A percentile compares a stretch with the other conserved stretches of the same genome.
phyloP scores from a whole-genome alignment of 2,797 vertebrate species.

The Pelodytes ibericus region DNA sequence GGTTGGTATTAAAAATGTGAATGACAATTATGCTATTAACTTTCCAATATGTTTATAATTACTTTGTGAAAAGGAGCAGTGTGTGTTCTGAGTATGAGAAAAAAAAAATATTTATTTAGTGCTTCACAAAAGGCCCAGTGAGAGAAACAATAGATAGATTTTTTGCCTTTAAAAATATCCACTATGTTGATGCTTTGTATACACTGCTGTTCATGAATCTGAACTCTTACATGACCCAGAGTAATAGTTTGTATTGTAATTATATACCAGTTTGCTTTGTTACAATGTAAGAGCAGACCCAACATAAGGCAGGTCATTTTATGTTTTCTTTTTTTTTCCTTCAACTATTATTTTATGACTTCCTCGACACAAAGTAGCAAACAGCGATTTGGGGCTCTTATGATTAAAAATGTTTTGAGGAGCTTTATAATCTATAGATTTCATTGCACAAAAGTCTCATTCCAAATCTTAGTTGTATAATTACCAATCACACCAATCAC shows the following conservation, averaged over 20 bases:
- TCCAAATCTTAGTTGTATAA: not conserved
- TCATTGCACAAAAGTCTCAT: not conserved
- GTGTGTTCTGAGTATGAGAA: too few relatives aligned
- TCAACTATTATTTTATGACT: not conserved
- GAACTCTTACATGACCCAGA: constrained; percentile 24
- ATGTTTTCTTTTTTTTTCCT: not conserved
- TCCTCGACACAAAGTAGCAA: not conserved
- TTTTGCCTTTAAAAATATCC: not conserved
- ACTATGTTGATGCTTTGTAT: constrained; percentile 8
- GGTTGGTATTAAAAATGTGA: too few relatives aligned
- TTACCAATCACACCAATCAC: too few relatives aligned
- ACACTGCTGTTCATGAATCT: constrained; percentile 19
- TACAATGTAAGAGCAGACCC: constrained; percentile 2
- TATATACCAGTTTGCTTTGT: constrained; percentile 14
- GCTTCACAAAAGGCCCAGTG: too few relatives aligned
- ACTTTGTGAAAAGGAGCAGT: too few relatives aligned
- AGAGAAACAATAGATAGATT: not conserved
- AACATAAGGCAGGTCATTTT: constrained; percentile 15
- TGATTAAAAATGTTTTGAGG: not conserved
- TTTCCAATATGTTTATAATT: too few relatives aligned
- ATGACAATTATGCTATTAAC: too few relatives aligned
- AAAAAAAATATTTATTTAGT: too few relatives aligned
- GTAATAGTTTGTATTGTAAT: constrained; percentile 30
- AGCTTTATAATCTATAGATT: not conserved
- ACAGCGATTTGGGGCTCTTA: not conserved